Evolutionary conservation across 2,888 invertebrate species (phyloP).

Genomic region (Tachina fera): DNA sequence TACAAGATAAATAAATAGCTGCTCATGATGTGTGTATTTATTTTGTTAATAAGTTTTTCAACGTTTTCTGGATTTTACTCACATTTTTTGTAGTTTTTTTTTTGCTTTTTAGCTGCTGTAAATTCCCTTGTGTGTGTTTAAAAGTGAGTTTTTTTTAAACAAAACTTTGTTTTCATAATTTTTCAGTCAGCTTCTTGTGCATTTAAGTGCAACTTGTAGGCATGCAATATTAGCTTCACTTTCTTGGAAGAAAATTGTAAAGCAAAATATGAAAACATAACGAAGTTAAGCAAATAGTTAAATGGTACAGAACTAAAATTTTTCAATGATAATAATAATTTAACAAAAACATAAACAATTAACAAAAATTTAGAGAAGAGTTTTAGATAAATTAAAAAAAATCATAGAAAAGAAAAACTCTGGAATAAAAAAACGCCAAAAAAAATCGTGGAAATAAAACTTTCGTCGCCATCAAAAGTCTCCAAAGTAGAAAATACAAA

Average conservation of each 20-base stretch:
- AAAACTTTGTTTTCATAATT: slow-evolving; percentile 50
- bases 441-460: no score
- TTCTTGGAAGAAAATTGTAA: background rate
- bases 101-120: background rate
- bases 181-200: slow-evolving; percentile 75
- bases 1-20: slow-evolving; percentile 38
- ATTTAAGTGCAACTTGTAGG: slow-evolving; percentile 78
- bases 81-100: slow-evolving; percentile 7
- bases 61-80: slow-evolving; percentile 37
- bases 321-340: no score
- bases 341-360: no score
- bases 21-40: slow-evolving; percentile 12
- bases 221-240: slow-evolving; percentile 75
- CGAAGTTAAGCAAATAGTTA: no score
- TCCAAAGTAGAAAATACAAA: no score
- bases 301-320: no score
- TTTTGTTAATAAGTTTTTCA: slow-evolving; percentile 3
- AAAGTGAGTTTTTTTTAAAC: slow-evolving; percentile 5
- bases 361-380: no score
- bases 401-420: no score
- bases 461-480: no score
- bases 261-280: background rate
- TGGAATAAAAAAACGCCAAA: no score
- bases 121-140: slow-evolving; percentile 33
- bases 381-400: no score